Evolutionary conservation across 30 jellyfish, hydroid and myxozoan species (phyloP).

Genomic region (Turritopsis rubra): DNA sequence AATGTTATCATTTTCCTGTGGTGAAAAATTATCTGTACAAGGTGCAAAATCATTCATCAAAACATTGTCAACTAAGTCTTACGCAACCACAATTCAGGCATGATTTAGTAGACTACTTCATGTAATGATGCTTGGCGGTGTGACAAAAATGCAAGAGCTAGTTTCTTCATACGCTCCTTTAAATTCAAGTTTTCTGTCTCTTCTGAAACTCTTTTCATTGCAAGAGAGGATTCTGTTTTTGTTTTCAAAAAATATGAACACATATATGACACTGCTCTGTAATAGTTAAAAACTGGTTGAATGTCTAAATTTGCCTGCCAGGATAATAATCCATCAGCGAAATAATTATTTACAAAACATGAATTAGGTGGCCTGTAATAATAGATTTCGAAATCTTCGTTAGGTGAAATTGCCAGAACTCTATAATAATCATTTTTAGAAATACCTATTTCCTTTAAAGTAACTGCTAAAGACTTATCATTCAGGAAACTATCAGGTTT

Average conservation of each 20-base stretch:
- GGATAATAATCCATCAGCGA: neutral
- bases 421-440: neutral
- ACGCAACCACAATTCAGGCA: slow-evolving; percentile 21
- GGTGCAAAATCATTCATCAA: slow-evolving; percentile 16
- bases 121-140: neutral
- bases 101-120: neutral
- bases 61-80: too few relatives aligned
- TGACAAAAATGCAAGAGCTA: neutral
- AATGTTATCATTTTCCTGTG: neutral
- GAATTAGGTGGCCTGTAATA: slow-evolving; percentile 10
- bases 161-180: neutral
- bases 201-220: slow-evolving; percentile 8
- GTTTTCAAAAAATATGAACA: slow-evolving; percentile 5
- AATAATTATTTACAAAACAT: slow-evolving; percentile 15
- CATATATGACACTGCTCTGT: neutral
- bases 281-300: slow-evolving; percentile 1
- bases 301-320: slow-evolving; percentile 14
- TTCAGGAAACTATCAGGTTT: neutral
- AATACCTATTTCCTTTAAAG: neutral
- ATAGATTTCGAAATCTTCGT: too few relatives aligned
- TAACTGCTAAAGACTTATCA: neutral
- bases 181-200: too few relatives aligned
- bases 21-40: neutral
- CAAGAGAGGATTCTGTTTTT: neutral
- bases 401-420: neutral